Evolutionary conservation across 2,888 invertebrate genomes (phyloP).

Genomic region (Dicranocentrus wangi): DNA sequence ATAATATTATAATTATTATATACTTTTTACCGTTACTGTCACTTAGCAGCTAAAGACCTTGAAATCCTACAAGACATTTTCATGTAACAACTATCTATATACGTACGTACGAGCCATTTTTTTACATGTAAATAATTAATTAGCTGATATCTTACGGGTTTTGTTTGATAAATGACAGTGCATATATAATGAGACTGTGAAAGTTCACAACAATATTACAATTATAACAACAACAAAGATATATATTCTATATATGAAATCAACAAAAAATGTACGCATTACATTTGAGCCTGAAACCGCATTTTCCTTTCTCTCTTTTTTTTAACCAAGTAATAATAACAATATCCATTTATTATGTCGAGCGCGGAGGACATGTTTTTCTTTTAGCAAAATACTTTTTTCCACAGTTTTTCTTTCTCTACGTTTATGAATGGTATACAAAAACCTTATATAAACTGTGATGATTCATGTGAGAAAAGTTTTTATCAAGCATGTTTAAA

Average conservation of each 20-base stretch:
- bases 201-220: constrained; percentile 16
- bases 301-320: too few relatives aligned
- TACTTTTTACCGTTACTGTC: not conserved
- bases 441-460: too few relatives aligned
- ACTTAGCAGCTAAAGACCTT: too few relatives aligned
- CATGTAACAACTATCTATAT: too few relatives aligned
- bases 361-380: not conserved
- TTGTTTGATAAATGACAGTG: constrained; percentile 22
- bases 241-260: too few relatives aligned
- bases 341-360: too few relatives aligned
- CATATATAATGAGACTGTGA: constrained; percentile 30
- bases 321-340: too few relatives aligned
- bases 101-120: not conserved
- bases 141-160: constrained; percentile 26
- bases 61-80: too few relatives aligned
- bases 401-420: not conserved
- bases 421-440: too few relatives aligned
- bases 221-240: too few relatives aligned
- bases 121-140: constrained; percentile 29
- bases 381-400: constrained; percentile 18
- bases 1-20: not conserved
- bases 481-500: too few relatives aligned
- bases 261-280: constrained; percentile 11
- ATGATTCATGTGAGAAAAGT: too few relatives aligned
- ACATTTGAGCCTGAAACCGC: constrained; percentile 24